phyloP scores from a whole-genome alignment of 2,888 invertebrate species.

The Punctoribates punctum region DNA sequence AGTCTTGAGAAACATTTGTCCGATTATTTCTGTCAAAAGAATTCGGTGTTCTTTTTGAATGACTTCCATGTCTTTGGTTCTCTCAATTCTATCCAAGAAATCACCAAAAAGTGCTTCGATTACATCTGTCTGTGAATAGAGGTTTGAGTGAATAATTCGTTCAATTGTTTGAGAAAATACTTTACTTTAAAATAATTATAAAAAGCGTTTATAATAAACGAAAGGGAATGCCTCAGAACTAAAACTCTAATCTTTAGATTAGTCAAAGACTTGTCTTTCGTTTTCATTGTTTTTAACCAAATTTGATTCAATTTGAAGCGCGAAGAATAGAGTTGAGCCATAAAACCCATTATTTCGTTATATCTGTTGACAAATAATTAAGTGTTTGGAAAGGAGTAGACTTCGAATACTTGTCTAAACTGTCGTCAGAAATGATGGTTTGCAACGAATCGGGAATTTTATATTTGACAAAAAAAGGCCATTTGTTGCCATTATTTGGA shows the following conservation, averaged over 20 bases:
- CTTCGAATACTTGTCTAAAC: conserved; percentile 4
- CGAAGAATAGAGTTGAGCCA: background rate
- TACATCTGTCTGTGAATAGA: background rate
- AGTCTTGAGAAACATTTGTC: conserved; percentile 16
- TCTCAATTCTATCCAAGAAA: background rate
- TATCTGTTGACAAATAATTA: conserved; percentile 3
- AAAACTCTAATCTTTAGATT: background rate
- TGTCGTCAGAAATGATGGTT: background rate
- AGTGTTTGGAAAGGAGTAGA: background rate
- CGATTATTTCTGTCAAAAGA: background rate
- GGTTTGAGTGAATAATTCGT: background rate
- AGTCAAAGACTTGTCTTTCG: background rate
- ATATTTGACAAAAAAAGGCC: background rate
- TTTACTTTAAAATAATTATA: conserved; percentile 18
- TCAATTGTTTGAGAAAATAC: background rate
- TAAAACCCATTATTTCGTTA: conserved; percentile 7
- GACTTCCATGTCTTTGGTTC: background rate
- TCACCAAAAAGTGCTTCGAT: background rate
- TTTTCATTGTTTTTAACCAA: background rate
- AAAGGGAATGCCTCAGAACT: background rate
- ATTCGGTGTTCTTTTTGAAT: conserved; percentile 24
- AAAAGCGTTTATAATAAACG: background rate
- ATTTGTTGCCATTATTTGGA: background rate
- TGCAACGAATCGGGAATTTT: background rate
- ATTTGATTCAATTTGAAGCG: conserved; percentile 19